These are phyloP conservation scores for Ormyrus thymus DNA, from an alignment of 2,888 invertebrate genomes.

Conservation along the genomic window DNA sequence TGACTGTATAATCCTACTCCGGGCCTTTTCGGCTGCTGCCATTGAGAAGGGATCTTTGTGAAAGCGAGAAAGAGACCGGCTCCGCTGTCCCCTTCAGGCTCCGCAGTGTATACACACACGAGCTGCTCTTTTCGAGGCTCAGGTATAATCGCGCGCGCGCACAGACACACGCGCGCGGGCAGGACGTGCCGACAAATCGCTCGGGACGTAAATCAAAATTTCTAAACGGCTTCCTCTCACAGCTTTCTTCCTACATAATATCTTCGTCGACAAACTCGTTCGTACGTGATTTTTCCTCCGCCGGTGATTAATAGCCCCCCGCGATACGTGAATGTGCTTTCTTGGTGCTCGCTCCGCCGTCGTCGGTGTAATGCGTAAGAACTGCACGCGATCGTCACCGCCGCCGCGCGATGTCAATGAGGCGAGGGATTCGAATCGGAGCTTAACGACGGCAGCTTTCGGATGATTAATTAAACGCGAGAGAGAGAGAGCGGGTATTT, in stretches of 20 bases:
- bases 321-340: neutral
- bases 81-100: neutral
- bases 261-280: constrained; percentile 4
- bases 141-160: constrained; percentile 33
- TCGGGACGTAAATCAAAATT: constrained; percentile 56
- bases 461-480: constrained; percentile 21
- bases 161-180: neutral
- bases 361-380: neutral
- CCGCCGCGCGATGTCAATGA: neutral
- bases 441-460: neutral
- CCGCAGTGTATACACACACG: neutral
- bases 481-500: no score
- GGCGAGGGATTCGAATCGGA: neutral
- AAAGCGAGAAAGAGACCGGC: constrained; percentile 7
- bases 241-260: neutral
- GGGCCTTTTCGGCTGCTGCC: constrained; percentile 59
- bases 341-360: neutral
- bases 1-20: constrained; percentile 72
- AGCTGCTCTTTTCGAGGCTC: constrained; percentile 6
- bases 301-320: constrained; percentile 24
- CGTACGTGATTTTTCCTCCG: constrained; percentile 2
- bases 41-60: constrained; percentile 61
- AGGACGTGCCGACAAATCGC: constrained; percentile 56
- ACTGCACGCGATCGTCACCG: neutral
- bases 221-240: constrained; percentile 20